Base-by-base conservation (phyloP, 2,888 invertebrate species). In the Parthenolecanium corni region DNA sequence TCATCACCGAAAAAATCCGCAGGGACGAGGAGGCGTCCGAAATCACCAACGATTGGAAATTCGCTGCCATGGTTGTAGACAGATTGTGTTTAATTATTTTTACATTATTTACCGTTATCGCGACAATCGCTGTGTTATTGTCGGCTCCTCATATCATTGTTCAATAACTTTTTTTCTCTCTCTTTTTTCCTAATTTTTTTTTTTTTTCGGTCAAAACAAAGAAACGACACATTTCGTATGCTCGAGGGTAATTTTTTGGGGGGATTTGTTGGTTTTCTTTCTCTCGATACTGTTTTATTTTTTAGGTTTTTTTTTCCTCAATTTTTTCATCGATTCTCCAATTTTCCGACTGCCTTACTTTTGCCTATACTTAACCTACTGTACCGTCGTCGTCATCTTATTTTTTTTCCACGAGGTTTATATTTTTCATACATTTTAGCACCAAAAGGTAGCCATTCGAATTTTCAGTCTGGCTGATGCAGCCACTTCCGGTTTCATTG, bases 51-150 rank as follows among this genome's bases (percentile, higher is more conserved):
- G 94, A 95, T 85, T 96, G 96, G 96, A 94, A 94, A 82, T 96
- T 95, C 80, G 95, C 95, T 77, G 95, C 95, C 78, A 94, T 95
- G 92, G 95, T 96, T 80, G 92, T 96, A 81, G 96, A 96, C 85
- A 87, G 95, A 83, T 85, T 95, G 84, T 96, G 96, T 87, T 89
- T 96, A 85, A 92, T 94, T 83, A 87, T 94, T 82, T 96, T 96
- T 86, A 92, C 93, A 80, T 84, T 91, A 81, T 93, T 93, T 85
- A 93, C 93, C 80, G 89, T 92, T 82, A 85, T 92, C 79, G 91
- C 92, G 78, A 92, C 93, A 78, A 86, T 92, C 81, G 91, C 91
- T 80, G 92, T 93, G 82, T 85, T 94, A 77, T 85, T 91, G 80
- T 89, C 91, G 78, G 93, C 93, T 78, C 93, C 93, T 73, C 92